Evolutionary conservation across 30 jellyfish, hydroid and myxozoan genomes (phyloP).

Genomic region (Sanderia malayensis): DNA sequence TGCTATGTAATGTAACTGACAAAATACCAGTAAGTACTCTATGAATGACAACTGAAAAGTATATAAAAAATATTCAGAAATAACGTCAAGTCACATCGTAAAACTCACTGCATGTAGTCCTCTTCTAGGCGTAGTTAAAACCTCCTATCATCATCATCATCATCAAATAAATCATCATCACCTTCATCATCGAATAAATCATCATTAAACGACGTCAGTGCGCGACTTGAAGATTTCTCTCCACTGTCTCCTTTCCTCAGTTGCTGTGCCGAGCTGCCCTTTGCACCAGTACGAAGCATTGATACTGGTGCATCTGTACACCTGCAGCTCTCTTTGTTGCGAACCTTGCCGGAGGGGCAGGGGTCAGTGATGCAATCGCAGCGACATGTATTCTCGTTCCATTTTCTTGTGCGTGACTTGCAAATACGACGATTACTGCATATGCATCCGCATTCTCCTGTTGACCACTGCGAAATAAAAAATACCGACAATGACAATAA

Average conservation of each 20-base stretch:
- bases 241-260: not conserved
- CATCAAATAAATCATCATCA: not conserved
- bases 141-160: not conserved
- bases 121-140: too few relatives aligned
- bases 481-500: too few relatives aligned
- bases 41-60: too few relatives aligned
- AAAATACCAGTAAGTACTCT: too few relatives aligned
- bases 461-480: conserved; percentile 54
- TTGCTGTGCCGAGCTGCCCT: not conserved
- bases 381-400: conserved; percentile 48
- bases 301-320: too few relatives aligned
- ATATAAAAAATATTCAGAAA: too few relatives aligned
- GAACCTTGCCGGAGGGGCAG: conserved; percentile 47
- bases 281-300: too few relatives aligned
- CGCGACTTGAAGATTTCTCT: not conserved
- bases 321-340: conserved; percentile 26
- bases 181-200: not conserved
- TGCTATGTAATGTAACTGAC: too few relatives aligned
- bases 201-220: not conserved
- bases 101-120: too few relatives aligned
- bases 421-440: conserved; percentile 54
- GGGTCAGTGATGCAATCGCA: conserved; percentile 44
- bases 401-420: conserved; percentile 13
- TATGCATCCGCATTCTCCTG: conserved; percentile 51
- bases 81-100: too few relatives aligned